These are phyloP conservation scores for Drosophila funebris DNA, from an alignment of 1,140 invertebrate species.

Conservation along the genomic window DNA sequence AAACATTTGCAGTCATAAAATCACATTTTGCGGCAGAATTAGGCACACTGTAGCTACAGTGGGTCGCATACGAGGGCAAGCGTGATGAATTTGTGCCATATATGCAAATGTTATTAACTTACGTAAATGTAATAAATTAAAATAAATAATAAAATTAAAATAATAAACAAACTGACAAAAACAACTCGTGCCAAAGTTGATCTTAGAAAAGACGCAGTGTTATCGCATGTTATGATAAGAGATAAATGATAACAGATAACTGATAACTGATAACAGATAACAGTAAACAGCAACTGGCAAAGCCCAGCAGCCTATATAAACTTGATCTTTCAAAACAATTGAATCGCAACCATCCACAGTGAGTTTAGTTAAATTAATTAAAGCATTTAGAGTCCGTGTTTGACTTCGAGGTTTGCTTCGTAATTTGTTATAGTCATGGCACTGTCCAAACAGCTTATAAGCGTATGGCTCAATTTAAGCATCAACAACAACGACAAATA, in stretches of 20 bases:
- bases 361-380: conserved; percentile 39
- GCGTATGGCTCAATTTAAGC: conserved; percentile 59
- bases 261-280: conserved; percentile 19
- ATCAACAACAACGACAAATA: conserved; percentile 32
- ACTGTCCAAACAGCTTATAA: conserved; percentile 41
- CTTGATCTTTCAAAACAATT: conserved; percentile 25
- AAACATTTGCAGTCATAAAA: conserved; percentile 20
- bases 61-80: background rate
- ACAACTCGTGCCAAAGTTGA: conserved; percentile 36
- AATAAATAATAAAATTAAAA: background rate
- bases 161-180: conserved; percentile 4
- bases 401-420: conserved; percentile 3
- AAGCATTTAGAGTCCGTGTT: conserved; percentile 19
- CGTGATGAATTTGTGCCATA: conserved; percentile 61
- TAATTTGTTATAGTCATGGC: conserved; percentile 57
- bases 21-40: background rate
- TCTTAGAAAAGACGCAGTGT: conserved; percentile 57
- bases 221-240: conserved; percentile 61
- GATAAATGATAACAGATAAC: conserved; percentile 25
- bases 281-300: conserved; percentile 29
- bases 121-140: conserved; percentile 44
- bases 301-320: conserved; percentile 39
- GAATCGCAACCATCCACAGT: conserved; percentile 10
- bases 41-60: conserved; percentile 15
- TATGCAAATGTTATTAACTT: conserved; percentile 67